Conservation (phyloP, 2,113 vertebrate species). For the Pygoscelis adeliae region DNA sequence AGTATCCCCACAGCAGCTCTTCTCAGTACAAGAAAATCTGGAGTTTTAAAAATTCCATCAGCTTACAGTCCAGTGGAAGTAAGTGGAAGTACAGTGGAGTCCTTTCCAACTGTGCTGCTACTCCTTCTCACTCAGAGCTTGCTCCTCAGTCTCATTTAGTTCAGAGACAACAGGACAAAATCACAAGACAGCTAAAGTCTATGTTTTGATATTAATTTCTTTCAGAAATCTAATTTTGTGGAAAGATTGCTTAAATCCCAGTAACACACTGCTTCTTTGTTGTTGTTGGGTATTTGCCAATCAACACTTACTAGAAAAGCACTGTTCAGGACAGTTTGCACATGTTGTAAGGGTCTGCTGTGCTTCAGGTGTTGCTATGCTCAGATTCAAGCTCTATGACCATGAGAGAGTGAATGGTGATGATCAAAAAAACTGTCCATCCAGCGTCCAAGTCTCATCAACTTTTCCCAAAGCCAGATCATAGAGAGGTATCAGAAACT, state of each 20-base stretch:
- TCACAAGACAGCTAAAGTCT: neutral
- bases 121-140: neutral
- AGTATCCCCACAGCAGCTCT: slow-evolving; percentile 12
- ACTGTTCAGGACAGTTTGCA: neutral
- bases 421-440: neutral
- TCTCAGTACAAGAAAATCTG: neutral
- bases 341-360: neutral
- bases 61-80: neutral
- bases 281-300: neutral
- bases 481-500: neutral
- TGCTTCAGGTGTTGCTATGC: neutral
- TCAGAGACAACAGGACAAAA: neutral
- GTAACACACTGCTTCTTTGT: neutral
- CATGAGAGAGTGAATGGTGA: neutral
- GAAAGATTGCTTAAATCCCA: neutral
- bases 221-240: neutral
- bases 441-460: neutral
- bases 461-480: neutral
- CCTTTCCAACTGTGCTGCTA: neutral
- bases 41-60: neutral
- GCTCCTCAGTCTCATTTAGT: neutral
- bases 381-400: neutral
- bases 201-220: neutral
- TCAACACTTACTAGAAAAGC: neutral
- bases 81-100: neutral